A percentile compares a stretch with the other conserved stretches of the same genome.
Evolutionary conservation across 1,140 invertebrate genomes (phyloP).

Genomic region (Amphibalanus amphitrite): DNA sequence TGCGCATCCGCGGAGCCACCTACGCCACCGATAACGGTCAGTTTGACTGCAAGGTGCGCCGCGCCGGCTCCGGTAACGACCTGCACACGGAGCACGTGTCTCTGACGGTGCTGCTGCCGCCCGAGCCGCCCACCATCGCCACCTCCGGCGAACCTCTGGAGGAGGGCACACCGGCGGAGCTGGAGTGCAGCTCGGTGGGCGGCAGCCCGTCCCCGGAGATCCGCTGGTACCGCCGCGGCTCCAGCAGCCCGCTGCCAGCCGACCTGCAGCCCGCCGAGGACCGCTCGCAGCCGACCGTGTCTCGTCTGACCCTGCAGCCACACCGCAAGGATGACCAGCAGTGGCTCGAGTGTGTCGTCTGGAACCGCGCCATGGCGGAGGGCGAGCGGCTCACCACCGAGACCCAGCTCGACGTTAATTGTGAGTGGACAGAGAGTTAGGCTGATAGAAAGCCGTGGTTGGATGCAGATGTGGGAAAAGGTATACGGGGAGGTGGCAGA

Average conservation of each 20-base stretch:
- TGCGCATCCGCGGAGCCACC: slow-evolving; percentile 43
- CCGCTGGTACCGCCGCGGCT: slow-evolving; percentile 27
- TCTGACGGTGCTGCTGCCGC: slow-evolving; percentile 66
- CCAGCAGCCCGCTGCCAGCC: slow-evolving; percentile 42
- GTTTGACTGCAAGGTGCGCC: slow-evolving; percentile 77
- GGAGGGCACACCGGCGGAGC: slow-evolving; percentile 43
- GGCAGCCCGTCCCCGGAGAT: slow-evolving; percentile 76
- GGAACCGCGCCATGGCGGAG: slow-evolving; percentile 66
- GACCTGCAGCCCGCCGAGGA: slow-evolving; percentile 43
- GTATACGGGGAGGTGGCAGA: too few relatives aligned
- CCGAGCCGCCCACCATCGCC: slow-evolving; percentile 53
- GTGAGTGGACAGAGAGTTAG: too few relatives aligned
- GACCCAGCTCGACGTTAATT: slow-evolving; percentile 68
- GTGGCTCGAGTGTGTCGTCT: slow-evolving; percentile 61
- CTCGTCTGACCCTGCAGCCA: slow-evolving; percentile 52
- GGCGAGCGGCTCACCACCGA: slow-evolving; percentile 55
- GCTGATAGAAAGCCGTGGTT: too few relatives aligned
- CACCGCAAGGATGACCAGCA: slow-evolving; percentile 64
- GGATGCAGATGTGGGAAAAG: too few relatives aligned
- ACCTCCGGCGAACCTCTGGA: slow-evolving; percentile 51
- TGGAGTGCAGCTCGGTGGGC: slow-evolving; percentile 63
- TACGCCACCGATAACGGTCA: slow-evolving; percentile 78
- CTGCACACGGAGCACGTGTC: slow-evolving; percentile 63
- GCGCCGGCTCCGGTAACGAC: slow-evolving; percentile 58
- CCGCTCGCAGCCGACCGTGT: slow-evolving; percentile 47